A percentile compares a stretch with the other conserved stretches of the same genome.
Conservation (phyloP, 2,888 invertebrate genomes). For the Terebella lapidaria region DNA sequence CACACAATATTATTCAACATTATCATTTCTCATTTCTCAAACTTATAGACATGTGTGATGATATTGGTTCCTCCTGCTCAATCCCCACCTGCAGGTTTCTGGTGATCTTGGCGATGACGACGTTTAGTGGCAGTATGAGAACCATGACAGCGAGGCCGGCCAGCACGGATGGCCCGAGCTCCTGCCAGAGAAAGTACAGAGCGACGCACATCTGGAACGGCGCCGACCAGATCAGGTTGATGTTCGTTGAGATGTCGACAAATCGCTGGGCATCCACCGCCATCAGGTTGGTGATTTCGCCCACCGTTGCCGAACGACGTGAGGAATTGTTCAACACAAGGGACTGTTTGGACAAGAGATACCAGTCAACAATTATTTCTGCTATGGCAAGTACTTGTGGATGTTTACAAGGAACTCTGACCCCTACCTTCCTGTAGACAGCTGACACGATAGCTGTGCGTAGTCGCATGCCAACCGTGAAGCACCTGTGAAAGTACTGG, state of each 20-base stretch:
- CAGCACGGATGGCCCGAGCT: slow-evolving; percentile 13
- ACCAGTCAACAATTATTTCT: too few species aligned
- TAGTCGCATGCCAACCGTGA: slow-evolving; percentile 83
- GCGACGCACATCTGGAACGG: slow-evolving; percentile 69
- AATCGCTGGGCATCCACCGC: slow-evolving; percentile 23
- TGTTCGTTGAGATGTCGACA: slow-evolving; percentile 18
- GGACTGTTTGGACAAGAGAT: too few species aligned
- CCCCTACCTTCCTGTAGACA: slow-evolving; percentile 72
- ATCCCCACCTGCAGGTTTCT: slow-evolving; percentile 11
- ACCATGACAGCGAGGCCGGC: slow-evolving; percentile 16
- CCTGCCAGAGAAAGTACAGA: slow-evolving; percentile 47
- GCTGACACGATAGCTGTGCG: slow-evolving; percentile 83
- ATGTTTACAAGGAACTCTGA: too few species aligned
- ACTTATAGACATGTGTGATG: neutral
- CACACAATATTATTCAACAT: too few species aligned
- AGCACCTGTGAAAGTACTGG: slow-evolving; percentile 78
- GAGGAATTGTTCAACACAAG: slow-evolving; percentile 37
- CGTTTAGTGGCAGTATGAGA: slow-evolving; percentile 12
- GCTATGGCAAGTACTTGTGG: too few species aligned
- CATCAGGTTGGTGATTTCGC: slow-evolving; percentile 54
- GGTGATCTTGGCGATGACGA: slow-evolving; percentile 12
- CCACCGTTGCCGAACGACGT: slow-evolving; percentile 43
- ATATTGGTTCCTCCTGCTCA: too few species aligned
- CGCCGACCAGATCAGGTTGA: slow-evolving; percentile 25
- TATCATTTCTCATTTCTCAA: neutral